Base-by-base conservation (phyloP, 2,888 invertebrate species). In the Chymomyza procnemis region DNA sequence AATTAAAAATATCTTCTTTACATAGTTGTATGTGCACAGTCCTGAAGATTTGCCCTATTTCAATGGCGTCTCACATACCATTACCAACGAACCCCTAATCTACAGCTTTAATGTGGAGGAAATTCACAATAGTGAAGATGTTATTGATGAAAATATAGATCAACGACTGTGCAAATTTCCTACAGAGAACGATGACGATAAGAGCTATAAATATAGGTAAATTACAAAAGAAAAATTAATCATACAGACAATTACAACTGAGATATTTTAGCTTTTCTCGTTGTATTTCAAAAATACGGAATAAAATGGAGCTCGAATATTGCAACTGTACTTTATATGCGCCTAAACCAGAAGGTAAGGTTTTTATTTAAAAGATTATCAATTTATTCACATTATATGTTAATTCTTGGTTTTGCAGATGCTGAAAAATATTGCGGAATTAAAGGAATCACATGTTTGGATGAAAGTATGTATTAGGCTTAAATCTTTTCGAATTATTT, bases 31-130 rank as follows among this genome's bases (percentile, higher is more conserved):
- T 64, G 73, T 89, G 6, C 87, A 88, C 52, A 89, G 89, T 66
- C 88, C 89, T 0, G 89, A 88, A 46, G 89, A 89, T 67, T 72
- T 88, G 22, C 89, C 89, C 0, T 86, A 87, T 67, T 89, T 89
- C 21, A 88, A 85, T 75, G 78, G 82, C 1, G 59, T 80, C 3
- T 72, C 75, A 2, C 80, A 78, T 47, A 69, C 73, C 2, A 46
- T 80, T 1, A 75, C 78, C 61, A 64, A 66, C 4, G 76, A 78
- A 18, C 76, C 81, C 3, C 73, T 73, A 14, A 59, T 69, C 12
- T 75, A 79, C 58, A 66, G 74, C 48, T 88, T 87, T 14, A 81
- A 85, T 63, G 66, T 84, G 12, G 89, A 86, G 56, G 89, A 89
- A 74, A 78, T 88, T 22, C 66, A 81, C 18, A 89, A 89, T 56